Percentiles rank a stretch among this genome's conserved stretches.
Evolutionary conservation across 1,140 invertebrate species (phyloP).

Genomic region (Pogonognathellus flavescens): DNA sequence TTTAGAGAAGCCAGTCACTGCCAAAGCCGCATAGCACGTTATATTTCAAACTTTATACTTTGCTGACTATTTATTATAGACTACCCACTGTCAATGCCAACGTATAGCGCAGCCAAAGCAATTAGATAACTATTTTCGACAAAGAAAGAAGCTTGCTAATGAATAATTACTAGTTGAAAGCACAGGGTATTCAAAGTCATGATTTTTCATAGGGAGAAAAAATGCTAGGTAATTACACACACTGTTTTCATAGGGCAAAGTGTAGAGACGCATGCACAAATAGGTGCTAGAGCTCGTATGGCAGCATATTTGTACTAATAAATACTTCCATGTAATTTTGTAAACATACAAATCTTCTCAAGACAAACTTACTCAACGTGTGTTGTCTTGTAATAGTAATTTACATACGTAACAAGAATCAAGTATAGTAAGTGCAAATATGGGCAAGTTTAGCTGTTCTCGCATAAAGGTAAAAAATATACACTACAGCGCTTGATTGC

Average conservation of each 20-base stretch:
- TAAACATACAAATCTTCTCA: no score
- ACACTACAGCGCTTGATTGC: no score
- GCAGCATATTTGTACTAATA: no score
- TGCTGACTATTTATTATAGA: neutral
- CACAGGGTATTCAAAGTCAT: neutral
- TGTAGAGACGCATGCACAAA: neutral
- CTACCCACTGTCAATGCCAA: neutral
- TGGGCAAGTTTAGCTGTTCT: no score
- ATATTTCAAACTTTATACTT: neutral
- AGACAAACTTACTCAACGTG: no score
- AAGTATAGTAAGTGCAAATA: no score
- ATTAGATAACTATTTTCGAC: neutral
- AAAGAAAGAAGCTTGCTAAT: constrained; percentile 22
- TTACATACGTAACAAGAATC: no score
- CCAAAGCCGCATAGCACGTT: neutral
- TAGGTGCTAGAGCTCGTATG: no score
- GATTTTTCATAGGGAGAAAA: constrained; percentile 5
- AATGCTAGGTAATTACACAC: neutral
- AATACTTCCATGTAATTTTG: no score
- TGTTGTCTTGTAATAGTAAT: no score
- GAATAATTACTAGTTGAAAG: constrained; percentile 27
- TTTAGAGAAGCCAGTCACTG: constrained; percentile 17
- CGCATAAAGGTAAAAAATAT: no score
- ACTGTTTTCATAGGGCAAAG: neutral
- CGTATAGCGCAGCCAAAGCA: neutral